Conservation (phyloP, 2,888 invertebrate species). For the Bombylius major region DNA sequence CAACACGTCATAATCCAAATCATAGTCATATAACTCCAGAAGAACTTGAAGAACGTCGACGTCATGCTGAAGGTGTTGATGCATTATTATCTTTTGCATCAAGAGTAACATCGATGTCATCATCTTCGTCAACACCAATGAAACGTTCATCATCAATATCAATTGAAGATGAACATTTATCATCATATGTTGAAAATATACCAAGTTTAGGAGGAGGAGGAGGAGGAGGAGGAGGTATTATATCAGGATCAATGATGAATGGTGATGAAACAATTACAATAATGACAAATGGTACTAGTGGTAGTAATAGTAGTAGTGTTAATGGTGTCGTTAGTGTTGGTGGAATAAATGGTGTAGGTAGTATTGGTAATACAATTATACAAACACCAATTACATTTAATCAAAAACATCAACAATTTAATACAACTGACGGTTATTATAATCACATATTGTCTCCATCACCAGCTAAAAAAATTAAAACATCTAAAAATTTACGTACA, state of each 20-base stretch:
- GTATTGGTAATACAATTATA: not conserved
- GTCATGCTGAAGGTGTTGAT: conserved; percentile 67
- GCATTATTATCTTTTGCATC: conserved; percentile 65
- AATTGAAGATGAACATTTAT: conserved; percentile 27
- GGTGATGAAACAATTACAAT: conserved; percentile 10
- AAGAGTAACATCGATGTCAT: conserved; percentile 31
- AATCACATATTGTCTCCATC: conserved; percentile 15
- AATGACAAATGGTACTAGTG: not conserved
- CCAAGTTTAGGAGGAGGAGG: conserved; percentile 10
- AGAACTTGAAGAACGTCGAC: conserved; percentile 53
- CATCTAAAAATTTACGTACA: conserved; percentile 29
- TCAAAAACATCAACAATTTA: not conserved
- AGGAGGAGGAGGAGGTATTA: not conserved
- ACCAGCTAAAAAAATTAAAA: conserved; percentile 27
- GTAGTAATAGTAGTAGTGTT: not conserved
- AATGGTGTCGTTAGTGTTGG: not conserved
- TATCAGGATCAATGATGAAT: conserved; percentile 4
- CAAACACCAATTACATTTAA: conserved; percentile 1
- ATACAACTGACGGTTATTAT: conserved; percentile 4
- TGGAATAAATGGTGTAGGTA: not conserved
- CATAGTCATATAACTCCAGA: conserved; percentile 26
- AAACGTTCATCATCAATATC: conserved; percentile 30
- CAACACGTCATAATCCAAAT: conserved; percentile 6
- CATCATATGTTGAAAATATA: conserved; percentile 24
- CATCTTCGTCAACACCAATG: conserved; percentile 24